Base-by-base conservation (phyloP, 2,888 invertebrate genomes). In the Spodoptera littoralis region DNA sequence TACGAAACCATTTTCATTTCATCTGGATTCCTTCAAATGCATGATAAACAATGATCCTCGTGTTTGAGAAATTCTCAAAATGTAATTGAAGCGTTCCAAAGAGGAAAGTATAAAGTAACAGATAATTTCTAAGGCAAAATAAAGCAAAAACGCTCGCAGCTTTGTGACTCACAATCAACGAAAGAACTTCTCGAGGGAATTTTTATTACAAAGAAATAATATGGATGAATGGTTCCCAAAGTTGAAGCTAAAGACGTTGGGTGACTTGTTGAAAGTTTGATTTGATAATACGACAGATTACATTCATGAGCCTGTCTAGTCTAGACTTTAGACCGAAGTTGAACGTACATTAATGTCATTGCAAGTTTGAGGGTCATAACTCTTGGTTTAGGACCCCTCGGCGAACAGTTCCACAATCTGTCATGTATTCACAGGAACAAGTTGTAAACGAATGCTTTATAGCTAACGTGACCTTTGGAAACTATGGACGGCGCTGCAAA, bases 241-340 rank as follows among this genome's bases (percentile, higher is more conserved):
- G 18, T 57, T 63, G 27, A 44, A 67, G n/a, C 36, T 22, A 30
- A 24, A 56, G 30, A 43, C n/a, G 42, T 30, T 61, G 27, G 41
- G 22, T 42, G 44, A 42, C n/a, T 36, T 22, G 41, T 48, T 41
- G 4, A 59, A 69, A 70, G 47, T 70, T 70, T 45, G 12, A 53
- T 70, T 70, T 45, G 12, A 53, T 55, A 56, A 65, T 53, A 41
- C 43, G 48, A 27, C n/a, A 60, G 60, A 70, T 70, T 45, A 58
- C 57, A 63, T 54, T 66, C 61, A 54, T 22, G 22, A 11, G 18
- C n/a, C 48, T 45, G 46, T 44, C 30, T 49, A 36, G 61, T 62
- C 53, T 68, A 72, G 68, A 72, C 55, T 62, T 50, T 64, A 68
- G 64, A 72, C 55, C 72, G 13, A 57, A 72, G 64, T 72, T 64